Percentiles rank a stretch among this genome's conserved stretches.
Conservation (phyloP, 2,888 invertebrate species). For the Caenorhabditis macrosperma region DNA sequence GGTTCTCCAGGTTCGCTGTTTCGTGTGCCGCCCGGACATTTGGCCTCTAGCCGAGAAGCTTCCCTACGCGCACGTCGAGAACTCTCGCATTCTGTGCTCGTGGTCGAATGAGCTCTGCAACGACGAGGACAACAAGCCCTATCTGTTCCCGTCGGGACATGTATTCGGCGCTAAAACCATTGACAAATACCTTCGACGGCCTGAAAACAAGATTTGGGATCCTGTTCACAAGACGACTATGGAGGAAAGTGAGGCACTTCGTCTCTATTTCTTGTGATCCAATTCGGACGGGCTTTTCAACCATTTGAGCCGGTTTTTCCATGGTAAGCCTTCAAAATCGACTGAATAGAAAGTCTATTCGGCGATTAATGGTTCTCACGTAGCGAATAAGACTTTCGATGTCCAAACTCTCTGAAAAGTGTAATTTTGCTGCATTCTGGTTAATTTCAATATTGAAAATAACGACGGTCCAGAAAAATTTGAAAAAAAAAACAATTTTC, state of each 20-base stretch:
- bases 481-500: too few relatives aligned
- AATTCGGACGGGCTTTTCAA: too few relatives aligned
- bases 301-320: too few relatives aligned
- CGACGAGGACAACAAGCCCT: constrained; percentile 94
- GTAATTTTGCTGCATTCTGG: too few relatives aligned
- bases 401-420: too few relatives aligned
- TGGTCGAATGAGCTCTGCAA: constrained; percentile 93
- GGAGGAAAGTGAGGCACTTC: constrained; percentile 84
- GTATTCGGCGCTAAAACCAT: constrained; percentile 83
- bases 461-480: too few relatives aligned
- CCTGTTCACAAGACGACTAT: constrained; percentile 84
- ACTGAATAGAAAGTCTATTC: too few relatives aligned
- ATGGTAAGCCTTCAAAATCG: too few relatives aligned
- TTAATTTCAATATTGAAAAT: too few relatives aligned
- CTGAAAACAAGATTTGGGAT: constrained; percentile 93
- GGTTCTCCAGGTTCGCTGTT: constrained; percentile 63
- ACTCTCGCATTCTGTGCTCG: constrained; percentile 85
- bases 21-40: constrained; percentile 82
- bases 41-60: constrained; percentile 88
- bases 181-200: constrained; percentile 82
- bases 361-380: too few relatives aligned
- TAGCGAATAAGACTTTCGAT: too few relatives aligned
- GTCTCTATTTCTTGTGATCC: neutral
- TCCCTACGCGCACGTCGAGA: constrained; percentile 90
- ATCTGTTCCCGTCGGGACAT: constrained; percentile 98